phyloP scores from a whole-genome alignment of 2,888 invertebrate species.

The Panzeria rudis region DNA sequence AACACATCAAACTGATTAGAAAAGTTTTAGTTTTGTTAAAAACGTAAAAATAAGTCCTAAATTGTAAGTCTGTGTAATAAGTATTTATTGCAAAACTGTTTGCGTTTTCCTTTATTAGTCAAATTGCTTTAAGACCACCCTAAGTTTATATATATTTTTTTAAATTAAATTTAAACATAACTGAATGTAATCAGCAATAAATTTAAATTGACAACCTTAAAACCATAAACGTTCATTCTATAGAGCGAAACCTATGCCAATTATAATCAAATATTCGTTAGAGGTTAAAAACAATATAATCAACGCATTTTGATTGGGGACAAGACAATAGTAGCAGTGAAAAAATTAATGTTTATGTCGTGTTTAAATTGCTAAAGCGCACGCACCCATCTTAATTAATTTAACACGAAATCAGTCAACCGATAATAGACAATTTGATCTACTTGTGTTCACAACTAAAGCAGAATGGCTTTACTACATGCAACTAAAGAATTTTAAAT shows the following conservation, averaged over 20 bases:
- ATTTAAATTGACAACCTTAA: conserved; percentile 46
- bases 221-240: conserved; percentile 20
- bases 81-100: too few relatives aligned
- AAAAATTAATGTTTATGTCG: conserved; percentile 19
- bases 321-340: neutral
- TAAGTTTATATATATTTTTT: too few relatives aligned
- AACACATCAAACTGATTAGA: too few relatives aligned
- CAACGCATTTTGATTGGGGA: conserved; percentile 60
- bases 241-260: conserved; percentile 35
- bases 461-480: conserved; percentile 61
- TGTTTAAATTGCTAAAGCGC: conserved; percentile 49
- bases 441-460: conserved; percentile 57
- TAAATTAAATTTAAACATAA: conserved; percentile 22
- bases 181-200: conserved; percentile 41
- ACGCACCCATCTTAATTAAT: conserved; percentile 71
- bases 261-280: conserved; percentile 59
- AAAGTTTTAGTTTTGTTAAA: too few relatives aligned
- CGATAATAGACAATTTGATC: conserved; percentile 65
- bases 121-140: too few relatives aligned
- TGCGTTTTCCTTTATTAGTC: too few relatives aligned
- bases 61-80: too few relatives aligned
- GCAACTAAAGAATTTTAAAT: conserved; percentile 49
- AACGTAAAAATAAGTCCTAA: too few relatives aligned
- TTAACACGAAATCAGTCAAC: conserved; percentile 71
- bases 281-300: conserved; percentile 62